Evolutionary conservation across 2,888 invertebrate species (phyloP), one percentile per base, ranked within the genome.

Genomic region (Clivina fossor): DNA sequence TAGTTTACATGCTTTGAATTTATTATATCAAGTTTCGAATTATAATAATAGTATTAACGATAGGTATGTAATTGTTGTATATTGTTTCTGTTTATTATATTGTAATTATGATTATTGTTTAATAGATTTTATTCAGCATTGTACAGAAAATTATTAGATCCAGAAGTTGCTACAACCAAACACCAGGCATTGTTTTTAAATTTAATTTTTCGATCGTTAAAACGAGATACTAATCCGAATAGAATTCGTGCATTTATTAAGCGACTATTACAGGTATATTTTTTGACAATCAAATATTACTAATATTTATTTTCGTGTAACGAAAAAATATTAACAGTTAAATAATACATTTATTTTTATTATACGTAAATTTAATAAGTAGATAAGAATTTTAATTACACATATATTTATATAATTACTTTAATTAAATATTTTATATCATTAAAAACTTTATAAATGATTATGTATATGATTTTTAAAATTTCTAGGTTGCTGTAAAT

Each of bases 181-280:
- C 84, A 85, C 66, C 83, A 84, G 40, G 86, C 92, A 1, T 81
- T 93, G 60, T 83, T 96, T 62, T 79, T 97, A 61, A 93, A 93
- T 66, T 81, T 98, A 54, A 73, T 96, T 15, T 94, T 86, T 74
- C 89, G 90, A 70, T 87, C 93, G 33, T 76, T 97, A 65, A 84
- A 85, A 66, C 84, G 82, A 59, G 98, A 99, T 76, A 76, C 76
- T 3, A 84, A 87, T 62, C 69, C 81, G 0, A 72, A 80, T 3
- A 76, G 98, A 43, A 80, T 90, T 0, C 82, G 86, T 68, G 88
- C 93, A 1, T 93, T 97, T 69, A 74, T 93, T 0, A 98, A 97
- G 74, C 77, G 94, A 19, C 74, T 93, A 51, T 74, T 94, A 7
- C 88, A 90, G 77, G 77, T 82, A 68, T 11, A n/a, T 46, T 4